Evolutionary conservation across 2,888 invertebrate genomes (phyloP).

Genomic region (Microctonus brassicae): DNA sequence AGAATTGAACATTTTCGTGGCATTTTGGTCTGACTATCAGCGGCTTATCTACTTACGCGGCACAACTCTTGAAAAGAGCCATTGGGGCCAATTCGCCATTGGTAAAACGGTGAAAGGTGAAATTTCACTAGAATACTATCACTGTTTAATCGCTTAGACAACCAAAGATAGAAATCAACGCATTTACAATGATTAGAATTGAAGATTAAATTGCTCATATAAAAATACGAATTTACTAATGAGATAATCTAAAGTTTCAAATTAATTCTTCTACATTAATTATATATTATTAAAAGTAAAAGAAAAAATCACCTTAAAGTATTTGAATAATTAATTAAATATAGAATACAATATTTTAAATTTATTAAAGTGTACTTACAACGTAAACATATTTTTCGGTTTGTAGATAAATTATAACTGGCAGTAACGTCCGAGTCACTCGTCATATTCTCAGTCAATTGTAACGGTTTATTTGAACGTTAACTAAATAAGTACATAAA

Average conservation of each 20-base stretch:
- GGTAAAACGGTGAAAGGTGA: neutral
- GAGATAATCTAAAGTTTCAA: neutral
- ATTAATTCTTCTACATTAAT: neutral
- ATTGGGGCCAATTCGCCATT: neutral
- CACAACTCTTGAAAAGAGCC: conserved; percentile 30
- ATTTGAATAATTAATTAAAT: neutral
- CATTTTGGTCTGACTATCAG: conserved; percentile 33
- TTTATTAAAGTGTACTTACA: conserved; percentile 5
- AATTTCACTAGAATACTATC: neutral
- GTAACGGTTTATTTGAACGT: conserved; percentile 27
- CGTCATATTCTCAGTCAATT: conserved; percentile 20
- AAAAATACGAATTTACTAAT: neutral
- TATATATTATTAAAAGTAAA: neutral
- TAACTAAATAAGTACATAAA: conserved; percentile 31
- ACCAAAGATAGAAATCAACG: neutral
- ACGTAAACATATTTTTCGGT: neutral
- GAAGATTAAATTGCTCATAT: neutral
- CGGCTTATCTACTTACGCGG: conserved; percentile 41
- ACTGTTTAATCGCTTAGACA: conserved; percentile 11
- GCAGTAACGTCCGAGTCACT: conserved; percentile 12
- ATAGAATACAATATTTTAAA: no score
- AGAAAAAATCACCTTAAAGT: neutral
- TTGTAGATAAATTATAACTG: neutral
- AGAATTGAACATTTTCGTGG: neutral
- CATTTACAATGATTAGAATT: conserved; percentile 4